Evolutionary conservation across 2,113 vertebrate genomes (phyloP).

Genomic region (Ochotona curzoniae): DNA sequence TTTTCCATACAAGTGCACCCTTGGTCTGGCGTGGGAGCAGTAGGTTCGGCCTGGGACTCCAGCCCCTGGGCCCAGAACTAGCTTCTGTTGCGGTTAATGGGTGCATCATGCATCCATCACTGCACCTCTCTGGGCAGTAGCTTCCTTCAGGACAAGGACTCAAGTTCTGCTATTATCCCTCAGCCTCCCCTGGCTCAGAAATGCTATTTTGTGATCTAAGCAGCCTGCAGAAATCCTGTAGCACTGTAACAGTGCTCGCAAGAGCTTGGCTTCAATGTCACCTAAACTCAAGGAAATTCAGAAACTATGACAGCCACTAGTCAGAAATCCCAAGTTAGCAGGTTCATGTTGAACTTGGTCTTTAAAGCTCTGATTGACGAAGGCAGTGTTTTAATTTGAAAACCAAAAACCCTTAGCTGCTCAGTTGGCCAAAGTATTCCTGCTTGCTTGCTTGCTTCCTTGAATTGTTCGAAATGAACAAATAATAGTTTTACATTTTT

Average conservation of each 20-base stretch:
- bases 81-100: neutral
- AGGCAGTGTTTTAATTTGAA: neutral
- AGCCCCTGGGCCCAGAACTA: neutral
- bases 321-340: neutral
- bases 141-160: neutral
- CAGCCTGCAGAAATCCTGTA: constrained; percentile 20
- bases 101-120: neutral
- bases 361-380: neutral
- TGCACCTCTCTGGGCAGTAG: neutral
- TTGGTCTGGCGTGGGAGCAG: neutral
- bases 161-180: neutral
- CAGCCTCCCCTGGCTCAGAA: neutral
- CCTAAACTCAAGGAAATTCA: neutral
- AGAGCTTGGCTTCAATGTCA: neutral
- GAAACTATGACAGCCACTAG: neutral
- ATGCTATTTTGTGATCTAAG: neutral
- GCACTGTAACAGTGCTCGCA: neutral
- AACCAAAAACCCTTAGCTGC: neutral
- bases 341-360: neutral
- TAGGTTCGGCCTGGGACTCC: neutral
- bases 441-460: neutral
- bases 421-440: neutral
- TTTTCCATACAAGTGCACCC: constrained; percentile 53
- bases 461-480: neutral
- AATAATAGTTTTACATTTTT: too few species aligned